These are phyloP conservation scores for Galagoides demidoff DNA, from an alignment of 2,797 vertebrate species.

Conservation along the genomic window DNA sequence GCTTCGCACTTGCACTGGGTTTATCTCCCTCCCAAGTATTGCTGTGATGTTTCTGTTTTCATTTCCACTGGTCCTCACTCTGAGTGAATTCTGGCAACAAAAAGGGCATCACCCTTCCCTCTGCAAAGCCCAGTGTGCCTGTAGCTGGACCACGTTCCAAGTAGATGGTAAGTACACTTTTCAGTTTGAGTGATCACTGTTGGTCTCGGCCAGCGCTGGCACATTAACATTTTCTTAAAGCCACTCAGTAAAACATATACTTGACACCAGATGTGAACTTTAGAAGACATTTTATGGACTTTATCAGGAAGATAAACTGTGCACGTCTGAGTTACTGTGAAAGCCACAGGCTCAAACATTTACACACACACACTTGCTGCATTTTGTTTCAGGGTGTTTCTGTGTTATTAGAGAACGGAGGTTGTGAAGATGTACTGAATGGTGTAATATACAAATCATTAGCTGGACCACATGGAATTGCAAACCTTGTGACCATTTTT, in stretches of 20 bases:
- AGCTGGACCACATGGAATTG: not conserved
- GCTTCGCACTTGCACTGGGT: fast-evolving
- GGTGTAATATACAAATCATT: not conserved
- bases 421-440: not conserved
- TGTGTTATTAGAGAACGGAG: not conserved
- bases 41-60: not conserved
- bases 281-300: not conserved
- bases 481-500: not conserved
- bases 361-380: no score
- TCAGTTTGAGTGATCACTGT: fast-evolving
- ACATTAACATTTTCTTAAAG: not conserved
- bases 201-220: fast-evolving
- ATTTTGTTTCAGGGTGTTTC: not conserved
- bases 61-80: not conserved
- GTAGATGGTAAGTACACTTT: not conserved
- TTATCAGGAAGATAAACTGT: not conserved
- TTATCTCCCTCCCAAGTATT: not conserved
- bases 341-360: not conserved
- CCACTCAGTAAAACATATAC: not conserved
- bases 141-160: not conserved
- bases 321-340: fast-evolving
- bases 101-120: not conserved
- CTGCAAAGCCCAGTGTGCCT: not conserved
- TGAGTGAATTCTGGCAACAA: not conserved
- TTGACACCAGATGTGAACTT: not conserved